These are phyloP conservation scores for Borostomias antarcticus DNA, from an alignment of 2,797 vertebrate species.

Conservation along the genomic window DNA sequence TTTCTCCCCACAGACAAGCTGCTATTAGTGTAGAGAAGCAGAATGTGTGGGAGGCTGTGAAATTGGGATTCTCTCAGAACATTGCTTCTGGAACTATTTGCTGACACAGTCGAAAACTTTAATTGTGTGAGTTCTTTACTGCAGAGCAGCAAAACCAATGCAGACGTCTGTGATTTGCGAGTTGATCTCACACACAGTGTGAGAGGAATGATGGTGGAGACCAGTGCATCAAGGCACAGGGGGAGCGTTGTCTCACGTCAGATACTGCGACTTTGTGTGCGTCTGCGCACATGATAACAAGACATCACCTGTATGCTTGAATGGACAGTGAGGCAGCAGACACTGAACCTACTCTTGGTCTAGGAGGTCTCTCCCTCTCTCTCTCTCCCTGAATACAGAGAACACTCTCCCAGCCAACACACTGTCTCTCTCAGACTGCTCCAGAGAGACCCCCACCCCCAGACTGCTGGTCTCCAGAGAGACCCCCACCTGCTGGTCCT, in stretches of 20 bases:
- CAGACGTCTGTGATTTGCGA: conserved; percentile 7
- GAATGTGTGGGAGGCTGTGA: conserved; percentile 38
- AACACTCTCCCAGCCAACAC: too few relatives aligned
- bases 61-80: conserved; percentile 42
- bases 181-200: not conserved
- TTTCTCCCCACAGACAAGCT: conserved; percentile 19
- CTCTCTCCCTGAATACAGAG: too few relatives aligned
- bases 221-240: not conserved
- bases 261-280: not conserved
- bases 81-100: conserved; percentile 29
- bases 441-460: too few relatives aligned
- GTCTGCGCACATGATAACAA: not conserved
- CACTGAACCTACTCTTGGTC: too few relatives aligned
- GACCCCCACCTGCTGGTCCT: too few relatives aligned
- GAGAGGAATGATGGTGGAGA: not conserved
- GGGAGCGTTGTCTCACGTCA: not conserved
- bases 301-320: too few relatives aligned
- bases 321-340: too few relatives aligned
- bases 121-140: conserved; percentile 37
- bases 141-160: conserved; percentile 14
- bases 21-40: not conserved
- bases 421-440: too few relatives aligned
- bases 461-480: too few relatives aligned
- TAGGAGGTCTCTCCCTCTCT: too few relatives aligned
- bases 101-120: conserved; percentile 45